Base-by-base conservation (phyloP, 2,888 invertebrate genomes). In the Plusia festucae region DNA sequence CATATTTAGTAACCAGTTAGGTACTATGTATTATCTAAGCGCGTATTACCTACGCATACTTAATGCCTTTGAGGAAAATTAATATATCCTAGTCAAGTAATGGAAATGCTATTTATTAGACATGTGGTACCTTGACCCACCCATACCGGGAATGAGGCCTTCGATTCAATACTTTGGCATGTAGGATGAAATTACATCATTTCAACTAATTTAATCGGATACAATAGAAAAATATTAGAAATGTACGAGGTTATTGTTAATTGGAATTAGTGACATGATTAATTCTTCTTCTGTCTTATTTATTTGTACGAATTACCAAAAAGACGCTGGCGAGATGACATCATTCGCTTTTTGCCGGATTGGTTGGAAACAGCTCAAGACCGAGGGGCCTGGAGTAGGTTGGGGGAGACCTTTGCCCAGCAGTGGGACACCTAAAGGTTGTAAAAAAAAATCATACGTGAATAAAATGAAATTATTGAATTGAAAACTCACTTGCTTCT, bases 191-290 rank as follows among this genome's bases (percentile, higher is more conserved):
- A 73, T 64, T 64, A 73, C 58, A 56, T 60, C 32, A 46, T n/a
- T 56, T 49, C 52, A 49, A 53, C 24, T 46, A 20, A 62, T 73
- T 40, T 40, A 56, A 77, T 49, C 58, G 8, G 0, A 77, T 40
- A 73, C 78, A 73, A 73, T 62, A 67, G 78, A 73, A 73, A 67
- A 73, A 60, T 62, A 30, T 30, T 51, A 78, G 63, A 65, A 70
- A 70, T 64, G 56, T 51, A 55, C 63, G 44, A 49, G 55, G 63
- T 66, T 70, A 70, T 59, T 61, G 32, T 59, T 68, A 57, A 60
- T 59, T 59, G n/a, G 53, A 62, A 65, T 16, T 46, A 40, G 60
- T 32, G 60, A 30, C 44, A 32, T 62, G 60, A 67, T 70, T 56
- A 71, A 76, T 76, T n/a, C n/a, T n/a, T n/a, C n/a, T n/a, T n/a